Evolutionary conservation across 2,797 vertebrate genomes (phyloP).

Genomic region (Ctenosaura bakeri): DNA sequence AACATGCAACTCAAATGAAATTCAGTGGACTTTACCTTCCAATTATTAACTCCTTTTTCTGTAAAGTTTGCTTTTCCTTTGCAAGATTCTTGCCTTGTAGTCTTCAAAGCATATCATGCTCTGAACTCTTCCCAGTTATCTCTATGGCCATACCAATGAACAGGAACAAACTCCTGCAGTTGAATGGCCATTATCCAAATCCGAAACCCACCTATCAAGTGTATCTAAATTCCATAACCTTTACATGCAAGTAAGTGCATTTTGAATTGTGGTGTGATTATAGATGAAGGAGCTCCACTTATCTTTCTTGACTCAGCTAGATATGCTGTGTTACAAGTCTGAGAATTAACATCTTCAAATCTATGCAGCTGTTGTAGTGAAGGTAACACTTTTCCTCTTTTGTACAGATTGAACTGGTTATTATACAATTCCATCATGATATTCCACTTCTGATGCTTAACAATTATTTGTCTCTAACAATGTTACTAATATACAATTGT

Average conservation of each 20-base stretch:
- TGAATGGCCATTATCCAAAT: not conserved
- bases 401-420: not conserved
- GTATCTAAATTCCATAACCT: not conserved
- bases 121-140: not conserved
- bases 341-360: constrained; percentile 3
- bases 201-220: not conserved
- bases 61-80: not conserved
- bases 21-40: not conserved
- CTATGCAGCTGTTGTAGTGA: not conserved
- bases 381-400: not conserved
- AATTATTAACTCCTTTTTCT: not conserved
- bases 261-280: not conserved
- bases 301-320: not conserved
- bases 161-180: not conserved
- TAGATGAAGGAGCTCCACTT: not conserved
- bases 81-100: not conserved
- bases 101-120: constrained; percentile 5
- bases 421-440: not conserved
- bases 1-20: not conserved
- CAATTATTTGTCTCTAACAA: not conserved
- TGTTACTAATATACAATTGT: not conserved
- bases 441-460: not conserved
- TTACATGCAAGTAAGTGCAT: not conserved
- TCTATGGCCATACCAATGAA: not conserved
- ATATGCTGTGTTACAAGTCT: not conserved